Evolutionary conservation across 1,140 invertebrate species (phyloP), one percentile per base, ranked within the genome.

Genomic region (Limonius californicus): DNA sequence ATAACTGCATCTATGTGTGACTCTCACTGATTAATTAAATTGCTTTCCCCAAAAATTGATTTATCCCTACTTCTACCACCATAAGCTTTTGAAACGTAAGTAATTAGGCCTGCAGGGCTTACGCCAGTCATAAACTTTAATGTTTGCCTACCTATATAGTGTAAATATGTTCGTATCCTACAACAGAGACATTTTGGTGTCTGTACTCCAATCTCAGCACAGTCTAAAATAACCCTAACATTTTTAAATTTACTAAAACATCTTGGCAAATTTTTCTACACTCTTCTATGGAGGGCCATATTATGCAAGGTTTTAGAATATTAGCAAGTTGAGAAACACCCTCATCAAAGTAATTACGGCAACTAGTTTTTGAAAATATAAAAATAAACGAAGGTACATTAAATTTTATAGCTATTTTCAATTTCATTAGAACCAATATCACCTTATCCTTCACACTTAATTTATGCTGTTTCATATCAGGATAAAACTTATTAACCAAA

Each of bases 141-240:
- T 1, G 59, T 60, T 9, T 56, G 9, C n/a, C 8, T 53, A 11
- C n/a, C 4, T 35, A 61, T 64, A 50, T 64, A 64, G 42, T 47
- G 12, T 16, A 58, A 64, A 57, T 64, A 61, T 0, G 0, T 39
- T 20, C 27, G 16, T 12, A 60, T 50, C 11, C 18, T 6, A 23
- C 58, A 64, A 39, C 42, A 50, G 2, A 64, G 27, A n/a, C 23
- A 20, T 54, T 35, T 32, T 54, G 14, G 6, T 60, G 35, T n/a
- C n/a, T 30, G 8, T 30, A 54, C 47, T 11, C 9, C 4, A 15
- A 57, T 57, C 42, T 57, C 32, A 4, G 55, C 12, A 43, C 27
- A 57, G 19, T 57, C 55, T 39, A 57, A 23, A 3, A 57, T 20
- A 1, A 43, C 1, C 6, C 32, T 2, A 2, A 14, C 14, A 7